phyloP scores from a whole-genome alignment of 1,140 invertebrate species.

The Heliconius eleuchia region DNA sequence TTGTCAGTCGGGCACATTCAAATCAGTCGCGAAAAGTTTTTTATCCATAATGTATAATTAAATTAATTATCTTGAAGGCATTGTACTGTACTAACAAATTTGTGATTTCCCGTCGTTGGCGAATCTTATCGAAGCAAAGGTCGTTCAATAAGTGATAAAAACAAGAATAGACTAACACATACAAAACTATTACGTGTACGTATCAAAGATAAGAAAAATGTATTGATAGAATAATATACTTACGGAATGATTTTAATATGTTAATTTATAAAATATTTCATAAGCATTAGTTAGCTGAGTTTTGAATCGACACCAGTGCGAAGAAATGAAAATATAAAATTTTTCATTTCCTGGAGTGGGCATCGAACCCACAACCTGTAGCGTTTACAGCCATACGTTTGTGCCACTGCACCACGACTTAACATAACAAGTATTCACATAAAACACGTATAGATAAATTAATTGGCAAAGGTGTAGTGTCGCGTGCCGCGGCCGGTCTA shows the following conservation, averaged over 20 bases:
- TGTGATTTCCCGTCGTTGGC: neutral
- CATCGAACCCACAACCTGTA: too few relatives aligned
- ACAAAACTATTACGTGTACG: constrained; percentile 15
- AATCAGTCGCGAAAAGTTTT: neutral
- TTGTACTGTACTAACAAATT: neutral
- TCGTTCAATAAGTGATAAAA: constrained; percentile 27
- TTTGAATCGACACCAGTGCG: too few relatives aligned
- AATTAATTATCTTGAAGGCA: constrained; percentile 1
- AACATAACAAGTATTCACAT: neutral
- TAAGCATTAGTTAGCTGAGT: too few relatives aligned
- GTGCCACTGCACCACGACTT: too few relatives aligned
- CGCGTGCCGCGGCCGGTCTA: constrained; percentile 33
- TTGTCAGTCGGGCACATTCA: neutral
- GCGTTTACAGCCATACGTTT: too few relatives aligned
- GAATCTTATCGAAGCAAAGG: constrained; percentile 33
- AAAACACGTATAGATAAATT: constrained; percentile 19
- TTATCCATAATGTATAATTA: neutral
- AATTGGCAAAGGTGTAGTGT: constrained; percentile 37
- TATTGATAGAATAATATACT: neutral
- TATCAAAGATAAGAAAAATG: neutral
- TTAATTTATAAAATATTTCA: neutral
- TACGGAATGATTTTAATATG: neutral
- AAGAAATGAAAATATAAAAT: too few relatives aligned
- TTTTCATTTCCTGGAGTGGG: too few relatives aligned
- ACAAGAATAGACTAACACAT: constrained; percentile 20